A percentile compares a stretch with the other conserved stretches of the same genome.
Evolutionary conservation across 1,140 invertebrate species (phyloP).

Genomic region (Nilaparvata lugens): DNA sequence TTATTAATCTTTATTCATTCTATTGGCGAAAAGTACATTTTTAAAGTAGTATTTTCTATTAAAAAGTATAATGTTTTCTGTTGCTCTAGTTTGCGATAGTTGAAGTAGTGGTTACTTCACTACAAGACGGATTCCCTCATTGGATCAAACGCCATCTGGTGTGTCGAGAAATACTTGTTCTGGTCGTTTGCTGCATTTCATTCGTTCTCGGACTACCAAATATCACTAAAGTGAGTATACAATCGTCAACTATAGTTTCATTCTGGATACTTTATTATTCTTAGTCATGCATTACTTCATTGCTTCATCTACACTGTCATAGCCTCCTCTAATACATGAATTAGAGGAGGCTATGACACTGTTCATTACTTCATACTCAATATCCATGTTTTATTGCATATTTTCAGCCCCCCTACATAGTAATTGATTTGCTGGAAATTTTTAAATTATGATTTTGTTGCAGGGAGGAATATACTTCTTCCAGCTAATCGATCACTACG

Average conservation of each 20-base stretch:
- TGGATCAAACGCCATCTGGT: slow-evolving; percentile 71
- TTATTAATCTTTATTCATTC: no score
- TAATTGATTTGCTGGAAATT: no score
- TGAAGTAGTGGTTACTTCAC: slow-evolving; percentile 84
- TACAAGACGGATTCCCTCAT: slow-evolving; percentile 81
- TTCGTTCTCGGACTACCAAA: slow-evolving; percentile 77
- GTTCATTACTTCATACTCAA: no score
- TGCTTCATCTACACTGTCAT: no score
- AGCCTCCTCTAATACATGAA: no score
- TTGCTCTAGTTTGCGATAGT: slow-evolving; percentile 72
- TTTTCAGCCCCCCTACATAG: no score
- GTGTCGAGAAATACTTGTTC: slow-evolving; percentile 77
- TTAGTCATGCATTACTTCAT: no score
- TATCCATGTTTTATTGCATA: no score
- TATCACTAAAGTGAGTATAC: slow-evolving; percentile 56
- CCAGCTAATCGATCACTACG: slow-evolving; percentile 86
- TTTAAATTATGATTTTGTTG: slow-evolving; percentile 26
- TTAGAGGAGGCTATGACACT: no score
- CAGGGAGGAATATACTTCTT: slow-evolving; percentile 89
- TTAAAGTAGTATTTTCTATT: neutral
- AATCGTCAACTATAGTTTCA: no score
- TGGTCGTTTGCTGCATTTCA: slow-evolving; percentile 72
- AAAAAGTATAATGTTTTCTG: slow-evolving; percentile 3
- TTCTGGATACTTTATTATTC: no score
- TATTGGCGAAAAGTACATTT: slow-evolving; percentile 83